These are phyloP conservation scores for Misgurnus mizolepis DNA, from an alignment of 2,113 vertebrate genomes.

Conservation along the genomic window DNA sequence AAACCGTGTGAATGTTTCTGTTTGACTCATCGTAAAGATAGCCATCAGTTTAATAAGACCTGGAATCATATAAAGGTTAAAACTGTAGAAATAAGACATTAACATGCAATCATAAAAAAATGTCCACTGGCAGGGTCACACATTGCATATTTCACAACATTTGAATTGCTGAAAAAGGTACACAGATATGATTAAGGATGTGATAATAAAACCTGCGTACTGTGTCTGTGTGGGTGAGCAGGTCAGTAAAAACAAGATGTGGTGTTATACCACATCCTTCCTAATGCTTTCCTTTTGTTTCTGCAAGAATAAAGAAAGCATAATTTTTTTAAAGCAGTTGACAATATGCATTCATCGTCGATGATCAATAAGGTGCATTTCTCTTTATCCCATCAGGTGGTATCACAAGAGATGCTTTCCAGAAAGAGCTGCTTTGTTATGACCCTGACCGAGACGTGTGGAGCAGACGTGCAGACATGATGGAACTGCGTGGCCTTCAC, in stretches of 20 bases:
- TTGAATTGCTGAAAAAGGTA: not conserved
- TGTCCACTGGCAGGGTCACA: too few relatives aligned
- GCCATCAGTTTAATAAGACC: too few relatives aligned
- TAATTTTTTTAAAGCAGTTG: not conserved
- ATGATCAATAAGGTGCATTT: not conserved
- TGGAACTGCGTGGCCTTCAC: slow-evolving; percentile 78
- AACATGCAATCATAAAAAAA: too few relatives aligned
- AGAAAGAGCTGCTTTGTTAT: slow-evolving; percentile 78
- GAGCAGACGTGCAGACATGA: slow-evolving; percentile 75
- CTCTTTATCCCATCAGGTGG: slow-evolving; percentile 65
- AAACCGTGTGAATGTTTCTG: not conserved
- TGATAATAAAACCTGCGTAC: not conserved
- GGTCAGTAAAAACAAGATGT: not conserved
- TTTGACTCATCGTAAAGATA: not conserved
- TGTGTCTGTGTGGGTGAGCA: slow-evolving; percentile 42
- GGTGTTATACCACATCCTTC: slow-evolving; percentile 48
- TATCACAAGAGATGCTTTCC: slow-evolving; percentile 80
- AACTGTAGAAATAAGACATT: too few relatives aligned
- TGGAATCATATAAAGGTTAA: too few relatives aligned
- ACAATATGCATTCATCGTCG: not conserved
- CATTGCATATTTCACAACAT: too few relatives aligned
- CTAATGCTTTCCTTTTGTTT: slow-evolving; percentile 15
- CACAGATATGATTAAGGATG: not conserved
- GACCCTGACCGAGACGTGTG: slow-evolving; percentile 68
- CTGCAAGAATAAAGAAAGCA: not conserved